A percentile compares a stretch with the other conserved stretches of the same genome.
phyloP scores from a whole-genome alignment of 2,113 vertebrate species.

The Oncorhynchus keta region DNA sequence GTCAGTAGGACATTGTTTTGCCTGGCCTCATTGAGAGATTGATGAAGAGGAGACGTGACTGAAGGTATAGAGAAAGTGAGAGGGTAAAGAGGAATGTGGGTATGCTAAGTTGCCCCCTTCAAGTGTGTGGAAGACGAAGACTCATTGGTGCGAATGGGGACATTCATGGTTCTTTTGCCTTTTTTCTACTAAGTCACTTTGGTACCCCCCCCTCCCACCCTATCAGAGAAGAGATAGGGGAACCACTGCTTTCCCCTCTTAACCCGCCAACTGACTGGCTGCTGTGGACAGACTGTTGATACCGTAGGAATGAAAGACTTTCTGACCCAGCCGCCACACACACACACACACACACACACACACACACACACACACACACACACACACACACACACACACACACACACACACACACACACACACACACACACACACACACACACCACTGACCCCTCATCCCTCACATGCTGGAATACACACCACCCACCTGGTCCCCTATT shows the following conservation, averaged over 20 bases:
- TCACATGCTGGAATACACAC: conserved; percentile 80
- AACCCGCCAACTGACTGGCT: conserved; percentile 8
- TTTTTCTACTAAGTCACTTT: conserved; percentile 79
- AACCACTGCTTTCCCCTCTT: conserved; percentile 51
- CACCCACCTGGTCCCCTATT: conserved; percentile 66
- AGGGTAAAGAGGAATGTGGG: background rate
- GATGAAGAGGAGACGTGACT: conserved; percentile 28
- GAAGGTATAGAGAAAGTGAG: conserved; percentile 38
- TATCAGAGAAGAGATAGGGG: conserved; percentile 60
- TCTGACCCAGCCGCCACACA: conserved; percentile 2
- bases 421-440: conserved; percentile 74
- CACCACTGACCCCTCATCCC: conserved; percentile 38
- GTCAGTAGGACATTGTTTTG: conserved; percentile 36
- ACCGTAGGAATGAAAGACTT: conserved; percentile 32
- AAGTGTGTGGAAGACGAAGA: conserved; percentile 29
- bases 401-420: conserved; percentile 61
- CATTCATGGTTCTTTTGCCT: conserved; percentile 63
- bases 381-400: conserved; percentile 49
- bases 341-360: conserved; percentile 20
- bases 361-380: conserved; percentile 72
- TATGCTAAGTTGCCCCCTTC: conserved; percentile 16
- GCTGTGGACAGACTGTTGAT: conserved; percentile 27
- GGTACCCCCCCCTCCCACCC: conserved; percentile 73
- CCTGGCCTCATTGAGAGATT: conserved; percentile 37
- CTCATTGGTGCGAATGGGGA: conserved; percentile 54